These are phyloP conservation scores for Thera britannica DNA, from an alignment of 2,888 invertebrate genomes.

Conservation along the genomic window DNA sequence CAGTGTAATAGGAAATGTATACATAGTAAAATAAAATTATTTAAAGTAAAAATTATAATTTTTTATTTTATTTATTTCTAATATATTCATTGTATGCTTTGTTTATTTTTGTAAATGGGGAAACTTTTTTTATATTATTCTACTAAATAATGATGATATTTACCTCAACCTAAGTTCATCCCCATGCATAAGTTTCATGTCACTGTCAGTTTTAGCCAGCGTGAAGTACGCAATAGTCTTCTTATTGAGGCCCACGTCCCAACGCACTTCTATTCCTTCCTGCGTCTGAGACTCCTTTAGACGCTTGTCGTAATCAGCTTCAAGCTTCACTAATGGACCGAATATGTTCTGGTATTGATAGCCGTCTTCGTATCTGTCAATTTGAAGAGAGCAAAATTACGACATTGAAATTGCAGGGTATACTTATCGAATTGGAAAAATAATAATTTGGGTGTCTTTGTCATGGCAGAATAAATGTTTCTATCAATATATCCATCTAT, in stretches of 20 bases:
- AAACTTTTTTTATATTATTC: no score
- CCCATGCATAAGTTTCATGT: conserved; percentile 99
- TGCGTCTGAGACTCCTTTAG: conserved; percentile 99
- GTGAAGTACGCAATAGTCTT: conserved; percentile 99
- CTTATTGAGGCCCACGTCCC: conserved; percentile 99
- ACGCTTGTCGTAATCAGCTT: conserved; percentile 99
- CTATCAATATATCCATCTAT: no score
- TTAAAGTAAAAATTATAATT: no score
- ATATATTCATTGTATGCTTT: no score
- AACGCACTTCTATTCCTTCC: conserved; percentile 98
- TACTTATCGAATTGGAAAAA: no score
- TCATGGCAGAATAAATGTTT: no score
- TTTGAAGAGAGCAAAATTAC: not conserved
- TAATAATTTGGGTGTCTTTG: no score
- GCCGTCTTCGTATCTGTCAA: conserved; percentile 96
- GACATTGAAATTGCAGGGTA: no score
- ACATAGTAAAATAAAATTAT: no score
- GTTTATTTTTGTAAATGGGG: no score
- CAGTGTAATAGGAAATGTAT: no score
- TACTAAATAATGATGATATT: conserved; percentile 15
- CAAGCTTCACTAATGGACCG: conserved; percentile 97
- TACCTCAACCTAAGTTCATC: conserved; percentile 96
- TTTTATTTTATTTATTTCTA: no score
- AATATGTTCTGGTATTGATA: conserved; percentile 99
- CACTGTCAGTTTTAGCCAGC: conserved; percentile 98